Evolutionary conservation across 2,888 invertebrate genomes (phyloP), one percentile per base, ranked within the genome.

Genomic region (Pedicia rivosa): DNA sequence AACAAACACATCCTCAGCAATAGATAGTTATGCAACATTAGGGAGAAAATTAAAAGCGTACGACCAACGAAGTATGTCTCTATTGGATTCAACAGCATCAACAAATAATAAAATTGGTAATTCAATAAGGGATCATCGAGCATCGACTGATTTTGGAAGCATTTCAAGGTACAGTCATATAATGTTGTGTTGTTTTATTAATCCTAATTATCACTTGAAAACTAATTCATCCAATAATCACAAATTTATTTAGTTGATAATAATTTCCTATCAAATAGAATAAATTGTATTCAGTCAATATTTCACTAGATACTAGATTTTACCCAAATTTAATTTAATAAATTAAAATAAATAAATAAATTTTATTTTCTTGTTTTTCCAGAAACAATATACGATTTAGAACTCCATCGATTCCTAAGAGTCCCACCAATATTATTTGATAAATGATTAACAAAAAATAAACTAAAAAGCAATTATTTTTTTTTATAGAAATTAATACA

Each of bases 391-490:
- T 58, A 4, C 56, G 52, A 19, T 55, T 56, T 39, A 58, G 59
- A 35, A 55, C 54, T 35, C 52, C 59, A 17, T 57, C 59, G 14
- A 50, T 55, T 12, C 49, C 59, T 4, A 55, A 57, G 39, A 59
- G 59, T 40, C 59, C 59, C n/a, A 59, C 57, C 45, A 59, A 59
- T 36, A 59, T 58, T 59, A n/a, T n/a, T n/a, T n/a, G n/a, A n/a
- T n/a, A n/a, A n/a, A n/a, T n/a, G n/a, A n/a, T n/a, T n/a, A n/a
- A n/a, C n/a, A n/a, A n/a, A n/a, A n/a, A n/a, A n/a, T n/a, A n/a
- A n/a, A n/a, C n/a, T n/a, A n/a, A n/a, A n/a, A n/a, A n/a, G n/a
- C n/a, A n/a, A n/a, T n/a, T n/a, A n/a, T n/a, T n/a, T n/a, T n/a
- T n/a, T n/a, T n/a, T n/a, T n/a, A n/a, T n/a, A n/a, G n/a, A n/a